These are phyloP conservation scores for Emydura subglobosa DNA, from an alignment of 2,113 vertebrate genomes.

Conservation along the genomic window DNA sequence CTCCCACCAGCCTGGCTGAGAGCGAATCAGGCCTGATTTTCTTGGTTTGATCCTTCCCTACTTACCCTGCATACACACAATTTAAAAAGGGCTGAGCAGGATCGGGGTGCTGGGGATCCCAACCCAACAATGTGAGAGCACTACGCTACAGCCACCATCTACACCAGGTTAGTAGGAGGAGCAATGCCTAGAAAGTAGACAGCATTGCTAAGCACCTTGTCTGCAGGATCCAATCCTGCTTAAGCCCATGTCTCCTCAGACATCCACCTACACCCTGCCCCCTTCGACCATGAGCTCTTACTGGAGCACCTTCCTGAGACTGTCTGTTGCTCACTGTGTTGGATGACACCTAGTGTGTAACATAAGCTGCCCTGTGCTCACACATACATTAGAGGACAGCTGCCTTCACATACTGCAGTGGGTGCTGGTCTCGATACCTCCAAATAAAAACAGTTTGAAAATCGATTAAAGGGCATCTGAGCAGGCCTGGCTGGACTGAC, in stretches of 20 bases:
- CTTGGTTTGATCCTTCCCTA: background rate
- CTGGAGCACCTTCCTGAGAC: background rate
- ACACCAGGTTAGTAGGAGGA: background rate
- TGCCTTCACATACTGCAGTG: background rate
- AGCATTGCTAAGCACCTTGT: background rate
- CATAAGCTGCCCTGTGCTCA: background rate
- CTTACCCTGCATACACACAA: background rate
- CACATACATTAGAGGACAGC: background rate
- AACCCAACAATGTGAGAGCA: background rate
- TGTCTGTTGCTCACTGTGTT: background rate
- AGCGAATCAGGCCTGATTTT: background rate
- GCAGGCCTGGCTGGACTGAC: background rate
- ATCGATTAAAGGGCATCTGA: background rate
- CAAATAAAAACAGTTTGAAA: background rate
- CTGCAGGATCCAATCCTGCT: background rate
- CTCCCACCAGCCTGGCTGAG: background rate
- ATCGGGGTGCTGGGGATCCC: background rate
- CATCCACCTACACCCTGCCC: background rate
- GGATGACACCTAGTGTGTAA: background rate
- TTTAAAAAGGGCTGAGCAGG: background rate
- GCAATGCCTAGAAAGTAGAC: background rate
- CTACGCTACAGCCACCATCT: background rate
- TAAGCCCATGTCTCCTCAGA: background rate
- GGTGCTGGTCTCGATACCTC: background rate
- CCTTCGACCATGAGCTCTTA: background rate